A percentile compares a stretch with the other conserved stretches of the same genome.
These are phyloP conservation scores for Lutjanus campechanus DNA, from an alignment of 2,797 vertebrate genomes.

Conservation along the genomic window DNA sequence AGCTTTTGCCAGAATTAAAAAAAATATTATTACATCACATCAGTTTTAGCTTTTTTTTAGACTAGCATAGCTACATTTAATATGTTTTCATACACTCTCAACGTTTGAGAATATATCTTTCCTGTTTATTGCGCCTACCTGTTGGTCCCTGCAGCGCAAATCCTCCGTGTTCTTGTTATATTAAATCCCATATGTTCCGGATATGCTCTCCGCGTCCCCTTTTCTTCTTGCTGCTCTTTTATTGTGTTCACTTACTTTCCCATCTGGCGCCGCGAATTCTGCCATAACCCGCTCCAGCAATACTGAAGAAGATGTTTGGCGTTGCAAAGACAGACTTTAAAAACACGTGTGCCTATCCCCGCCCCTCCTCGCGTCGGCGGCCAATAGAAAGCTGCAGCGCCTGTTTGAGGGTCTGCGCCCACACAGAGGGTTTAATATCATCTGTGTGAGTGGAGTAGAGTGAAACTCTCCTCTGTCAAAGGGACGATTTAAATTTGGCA, in stretches of 20 bases:
- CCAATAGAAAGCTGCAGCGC: conserved; percentile 76
- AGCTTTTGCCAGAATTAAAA: not conserved
- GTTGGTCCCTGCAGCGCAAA: conserved; percentile 57
- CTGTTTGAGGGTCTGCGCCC: conserved; percentile 44
- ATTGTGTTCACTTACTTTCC: conserved; percentile 36
- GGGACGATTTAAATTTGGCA: not conserved
- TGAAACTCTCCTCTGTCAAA: not conserved
- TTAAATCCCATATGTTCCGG: conserved; percentile 55
- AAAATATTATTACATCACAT: not conserved
- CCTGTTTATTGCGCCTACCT: conserved; percentile 63
- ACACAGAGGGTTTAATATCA: not conserved
- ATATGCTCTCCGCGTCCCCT: conserved; percentile 29
- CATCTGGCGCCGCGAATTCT: conserved; percentile 56
- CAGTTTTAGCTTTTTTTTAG: not conserved
- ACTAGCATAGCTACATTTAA: not conserved
- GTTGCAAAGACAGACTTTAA: conserved; percentile 70
- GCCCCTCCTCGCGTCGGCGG: conserved; percentile 51
- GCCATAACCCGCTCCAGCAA: conserved; percentile 74
- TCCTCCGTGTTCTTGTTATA: conserved; percentile 28
- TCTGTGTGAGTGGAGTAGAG: not conserved
- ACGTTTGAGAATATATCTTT: not conserved
- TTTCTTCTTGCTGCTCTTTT: conserved; percentile 40
- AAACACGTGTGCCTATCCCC: conserved; percentile 62
- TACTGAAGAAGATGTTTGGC: conserved; percentile 69
- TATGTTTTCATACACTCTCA: not conserved